Percentiles rank a stretch among this genome's conserved stretches.
phyloP scores from a whole-genome alignment of 2,113 vertebrate genomes.

The Cynopterus brachyotis region DNA sequence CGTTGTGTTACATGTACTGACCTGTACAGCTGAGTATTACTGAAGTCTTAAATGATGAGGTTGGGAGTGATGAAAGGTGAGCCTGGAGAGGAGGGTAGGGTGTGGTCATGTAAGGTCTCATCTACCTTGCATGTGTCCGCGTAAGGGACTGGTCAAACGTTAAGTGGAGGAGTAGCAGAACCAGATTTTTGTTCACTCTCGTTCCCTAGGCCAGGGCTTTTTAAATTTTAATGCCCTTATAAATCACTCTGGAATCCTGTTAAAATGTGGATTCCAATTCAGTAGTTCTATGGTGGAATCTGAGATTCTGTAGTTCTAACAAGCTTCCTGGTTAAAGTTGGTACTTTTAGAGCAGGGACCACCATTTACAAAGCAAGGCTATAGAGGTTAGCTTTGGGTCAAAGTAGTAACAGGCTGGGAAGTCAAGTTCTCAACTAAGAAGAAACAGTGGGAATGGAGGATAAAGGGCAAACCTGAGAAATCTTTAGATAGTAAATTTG shows the following conservation, averaged over 20 bases:
- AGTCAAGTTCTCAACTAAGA: not conserved
- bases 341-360: not conserved
- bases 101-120: not conserved
- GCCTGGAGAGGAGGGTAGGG: not conserved
- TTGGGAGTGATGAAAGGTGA: not conserved
- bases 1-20: not conserved
- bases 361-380: not conserved
- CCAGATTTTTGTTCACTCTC: not conserved
- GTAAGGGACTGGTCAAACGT: not conserved
- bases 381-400: not conserved
- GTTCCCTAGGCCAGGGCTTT: not conserved
- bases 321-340: not conserved
- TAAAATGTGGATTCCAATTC: not conserved
- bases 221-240: not conserved
- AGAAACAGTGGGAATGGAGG: not conserved
- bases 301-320: not conserved
- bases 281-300: not conserved
- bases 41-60: not conserved
- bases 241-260: not conserved
- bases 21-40: not conserved
- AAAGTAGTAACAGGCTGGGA: not conserved
- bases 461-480: not conserved
- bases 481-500: not conserved
- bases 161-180: not conserved
- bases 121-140: not conserved